Base-by-base conservation (phyloP, 2,888 invertebrate species). In the Apeira syringaria region DNA sequence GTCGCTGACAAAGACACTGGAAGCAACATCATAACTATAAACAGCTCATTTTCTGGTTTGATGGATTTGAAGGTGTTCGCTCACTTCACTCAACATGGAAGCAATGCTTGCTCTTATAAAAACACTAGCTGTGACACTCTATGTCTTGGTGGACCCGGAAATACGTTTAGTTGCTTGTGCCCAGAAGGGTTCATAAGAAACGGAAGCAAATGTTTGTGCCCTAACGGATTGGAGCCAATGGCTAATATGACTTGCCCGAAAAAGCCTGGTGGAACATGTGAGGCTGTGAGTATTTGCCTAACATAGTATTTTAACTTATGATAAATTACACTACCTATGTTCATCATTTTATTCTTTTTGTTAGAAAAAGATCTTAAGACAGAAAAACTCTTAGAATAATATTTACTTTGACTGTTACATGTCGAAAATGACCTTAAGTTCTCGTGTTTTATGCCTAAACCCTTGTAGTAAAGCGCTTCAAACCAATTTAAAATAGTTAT, bases 41-140 rank as follows among this genome's bases (percentile, higher is more conserved):
- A 92, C 47, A 86, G 92, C 37, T 92, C 94, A 10, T 84, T 95
- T 34, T 83, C 91, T 0, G 94, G 95, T 1, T 76, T 96, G 31
- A 96, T 97, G 95, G 97, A 97, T 71, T 77, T 98, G 47, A 97
- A 89, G 51, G 93, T 96, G 5, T 95, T 92, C 59, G 94, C 95
- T 0, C 94, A 94, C 62, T 94, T 93, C 45, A 86, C 94, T 10
- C 96, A 96, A 69, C 91, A 92, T 27, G 96, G 96, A 0, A 92
- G 89, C 7, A 96, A 96, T 61, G 92, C 92, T 0, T 97, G 97
- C 64, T 88, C 91, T 0, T 84, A 82, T 25, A 83, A 80, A 50
- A 92, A 91, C 26, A 90, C 77, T 0, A 88, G 86, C 8, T 97
- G 97, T 57, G 91, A 93, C 0, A 93, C 95, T 54, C 87, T 97